Evolutionary conservation across 2,888 invertebrate genomes (phyloP).

Genomic region (Eristalis pertinax): DNA sequence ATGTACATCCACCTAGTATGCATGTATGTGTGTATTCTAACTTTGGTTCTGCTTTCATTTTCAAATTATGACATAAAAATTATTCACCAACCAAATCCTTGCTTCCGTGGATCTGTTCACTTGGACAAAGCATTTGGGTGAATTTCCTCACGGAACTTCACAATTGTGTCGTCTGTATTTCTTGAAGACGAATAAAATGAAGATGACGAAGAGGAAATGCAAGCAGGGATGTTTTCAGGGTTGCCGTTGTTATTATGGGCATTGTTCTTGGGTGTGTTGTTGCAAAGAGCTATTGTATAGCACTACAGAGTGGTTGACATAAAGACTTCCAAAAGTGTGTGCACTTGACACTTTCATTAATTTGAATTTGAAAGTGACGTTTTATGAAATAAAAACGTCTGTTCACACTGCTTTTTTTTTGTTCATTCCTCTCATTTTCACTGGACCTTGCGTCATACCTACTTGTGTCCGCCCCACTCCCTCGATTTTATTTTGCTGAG

Average conservation of each 20-base stretch:
- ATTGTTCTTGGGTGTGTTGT: constrained; percentile 39
- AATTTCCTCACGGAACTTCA: constrained; percentile 35
- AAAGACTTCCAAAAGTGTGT: constrained; percentile 58
- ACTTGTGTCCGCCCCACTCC: constrained; percentile 10
- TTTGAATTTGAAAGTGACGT: constrained; percentile 67
- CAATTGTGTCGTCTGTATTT: constrained; percentile 57
- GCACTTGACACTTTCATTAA: constrained; percentile 71
- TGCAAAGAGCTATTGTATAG: neutral
- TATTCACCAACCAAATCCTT: constrained; percentile 12
- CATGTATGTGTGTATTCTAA: neutral
- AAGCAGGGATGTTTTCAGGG: constrained; percentile 47
- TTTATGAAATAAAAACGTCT: constrained; percentile 50
- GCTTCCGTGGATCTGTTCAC: constrained; percentile 10
- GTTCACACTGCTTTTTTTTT: constrained; percentile 17
- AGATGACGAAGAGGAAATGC: constrained; percentile 28
- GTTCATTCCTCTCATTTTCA: neutral
- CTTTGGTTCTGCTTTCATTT: constrained; percentile 1
- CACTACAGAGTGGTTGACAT: constrained; percentile 47
- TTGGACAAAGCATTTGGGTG: constrained; percentile 32
- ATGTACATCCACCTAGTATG: neutral
- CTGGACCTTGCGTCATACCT: constrained; percentile 25
- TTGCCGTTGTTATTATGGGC: constrained; percentile 32
- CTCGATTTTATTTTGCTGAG: neutral
- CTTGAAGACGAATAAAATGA: constrained; percentile 13
- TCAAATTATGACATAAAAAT: constrained; percentile 38